Conservation (phyloP, 2,113 vertebrate species). For the Bos javanicus region DNA sequence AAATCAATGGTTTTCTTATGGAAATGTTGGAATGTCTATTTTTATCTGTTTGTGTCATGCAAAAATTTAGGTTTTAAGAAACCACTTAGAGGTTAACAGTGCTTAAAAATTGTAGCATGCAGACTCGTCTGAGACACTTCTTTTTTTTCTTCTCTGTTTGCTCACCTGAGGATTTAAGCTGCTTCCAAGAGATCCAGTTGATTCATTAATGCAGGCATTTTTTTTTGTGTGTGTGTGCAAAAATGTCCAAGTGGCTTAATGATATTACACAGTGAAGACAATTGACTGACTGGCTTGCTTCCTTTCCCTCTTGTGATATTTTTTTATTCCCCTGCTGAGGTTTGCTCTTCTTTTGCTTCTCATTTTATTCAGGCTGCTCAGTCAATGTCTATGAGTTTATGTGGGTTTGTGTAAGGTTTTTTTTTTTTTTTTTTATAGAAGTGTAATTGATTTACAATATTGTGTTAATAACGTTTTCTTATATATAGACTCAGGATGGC, state of each 20-base stretch:
- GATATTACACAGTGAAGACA: background rate
- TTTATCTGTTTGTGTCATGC: background rate
- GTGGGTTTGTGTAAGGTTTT: slow-evolving; percentile 1
- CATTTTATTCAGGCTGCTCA: background rate
- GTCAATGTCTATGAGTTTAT: background rate
- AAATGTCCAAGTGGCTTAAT: background rate
- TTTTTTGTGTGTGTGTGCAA: background rate
- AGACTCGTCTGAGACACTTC: background rate
- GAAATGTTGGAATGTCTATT: background rate
- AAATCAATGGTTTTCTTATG: background rate
- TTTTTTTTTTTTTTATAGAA: background rate
- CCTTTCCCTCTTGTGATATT: background rate
- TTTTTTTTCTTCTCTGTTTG: background rate
- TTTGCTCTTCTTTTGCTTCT: background rate
- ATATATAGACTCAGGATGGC: background rate
- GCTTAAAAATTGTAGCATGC: background rate
- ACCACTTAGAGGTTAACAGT: background rate
- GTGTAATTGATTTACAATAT: background rate
- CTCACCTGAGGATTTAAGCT: slow-evolving; percentile 3
- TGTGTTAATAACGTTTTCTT: background rate
- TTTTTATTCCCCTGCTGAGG: background rate
- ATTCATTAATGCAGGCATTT: background rate
- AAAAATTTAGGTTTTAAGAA: background rate
- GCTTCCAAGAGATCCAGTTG: background rate
- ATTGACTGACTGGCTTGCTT: background rate